Conservation (phyloP, 2,113 vertebrate species). For the Peromyscus leucopus region DNA sequence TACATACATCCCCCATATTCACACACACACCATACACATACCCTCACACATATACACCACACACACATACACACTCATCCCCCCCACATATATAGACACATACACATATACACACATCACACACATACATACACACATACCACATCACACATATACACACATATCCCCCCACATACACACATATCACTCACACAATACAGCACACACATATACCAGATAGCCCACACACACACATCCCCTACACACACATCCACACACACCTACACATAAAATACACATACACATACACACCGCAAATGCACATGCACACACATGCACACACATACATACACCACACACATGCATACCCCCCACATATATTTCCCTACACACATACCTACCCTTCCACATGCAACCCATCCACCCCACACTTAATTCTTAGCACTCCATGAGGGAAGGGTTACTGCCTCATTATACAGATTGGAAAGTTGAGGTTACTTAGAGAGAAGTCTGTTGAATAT, state of each 20-base stretch:
- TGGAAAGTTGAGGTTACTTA: not conserved
- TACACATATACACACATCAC: not conserved
- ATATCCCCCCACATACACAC: not conserved
- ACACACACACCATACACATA: not conserved
- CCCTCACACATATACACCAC: no score
- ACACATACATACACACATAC: not conserved
- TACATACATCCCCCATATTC: not conserved
- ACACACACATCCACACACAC: not conserved
- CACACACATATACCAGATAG: not conserved
- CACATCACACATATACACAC: not conserved
- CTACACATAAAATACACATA: not conserved
- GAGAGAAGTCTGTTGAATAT: not conserved
- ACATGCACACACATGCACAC: not conserved
- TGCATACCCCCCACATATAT: not conserved
- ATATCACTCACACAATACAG: not conserved
- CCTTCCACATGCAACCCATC: not conserved
- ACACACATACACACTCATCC: not conserved
- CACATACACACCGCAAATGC: not conserved
- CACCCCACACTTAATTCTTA: not conserved
- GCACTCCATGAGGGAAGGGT: not conserved
- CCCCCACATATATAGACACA: not conserved
- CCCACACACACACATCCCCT: no score
- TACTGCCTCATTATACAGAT: not conserved
- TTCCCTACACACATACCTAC: not conserved
- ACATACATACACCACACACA: not conserved